Evolutionary conservation across 2,797 vertebrate species (phyloP).

Genomic region (Sternarchorhynchus goeldii): DNA sequence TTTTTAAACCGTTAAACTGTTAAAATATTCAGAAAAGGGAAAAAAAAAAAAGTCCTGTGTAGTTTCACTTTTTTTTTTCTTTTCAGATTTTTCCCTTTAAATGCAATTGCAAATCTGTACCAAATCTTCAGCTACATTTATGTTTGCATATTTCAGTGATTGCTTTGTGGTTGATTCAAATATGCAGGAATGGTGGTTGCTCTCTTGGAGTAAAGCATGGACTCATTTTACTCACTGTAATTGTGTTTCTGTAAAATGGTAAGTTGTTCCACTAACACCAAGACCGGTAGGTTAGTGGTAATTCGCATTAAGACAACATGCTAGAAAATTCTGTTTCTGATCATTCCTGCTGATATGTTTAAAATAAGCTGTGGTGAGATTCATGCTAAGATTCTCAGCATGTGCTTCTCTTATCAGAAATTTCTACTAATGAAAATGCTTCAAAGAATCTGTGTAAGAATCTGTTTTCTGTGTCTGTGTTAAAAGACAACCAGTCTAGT

Average conservation of each 20-base stretch:
- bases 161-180: conserved; percentile 71
- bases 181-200: conserved; percentile 62
- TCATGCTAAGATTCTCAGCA: conserved; percentile 3
- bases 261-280: conserved; percentile 55
- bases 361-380: conserved; percentile 12
- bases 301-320: conserved; percentile 40
- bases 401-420: conserved; percentile 6
- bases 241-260: conserved; percentile 57
- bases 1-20: conserved; percentile 19
- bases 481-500: neutral
- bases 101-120: conserved; percentile 73
- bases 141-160: conserved; percentile 75
- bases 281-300: conserved; percentile 39
- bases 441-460: too few relatives aligned
- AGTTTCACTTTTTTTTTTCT: conserved; percentile 62
- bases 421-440: neutral
- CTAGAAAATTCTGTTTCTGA: conserved; percentile 34
- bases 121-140: conserved; percentile 74
- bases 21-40: conserved; percentile 41
- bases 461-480: too few relatives aligned
- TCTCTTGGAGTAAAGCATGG: conserved; percentile 51
- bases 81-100: conserved; percentile 62
- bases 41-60: conserved; percentile 66
- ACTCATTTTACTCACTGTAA: conserved; percentile 57
- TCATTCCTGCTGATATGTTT: conserved; percentile 8